Base-by-base conservation (phyloP, 2,888 invertebrate species). In the Cremastinae sp. region DNA sequence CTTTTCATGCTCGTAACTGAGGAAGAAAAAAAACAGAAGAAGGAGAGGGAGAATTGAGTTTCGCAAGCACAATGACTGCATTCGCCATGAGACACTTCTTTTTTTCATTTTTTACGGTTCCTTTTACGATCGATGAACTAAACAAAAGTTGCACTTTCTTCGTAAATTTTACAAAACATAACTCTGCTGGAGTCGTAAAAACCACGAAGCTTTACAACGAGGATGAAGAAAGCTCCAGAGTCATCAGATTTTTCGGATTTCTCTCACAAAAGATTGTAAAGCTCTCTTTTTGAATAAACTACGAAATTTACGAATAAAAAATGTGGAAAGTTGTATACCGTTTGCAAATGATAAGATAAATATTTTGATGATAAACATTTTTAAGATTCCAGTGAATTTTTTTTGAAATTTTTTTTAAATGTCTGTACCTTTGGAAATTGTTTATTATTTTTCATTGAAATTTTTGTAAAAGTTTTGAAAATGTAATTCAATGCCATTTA, bases 1-100 rank as follows among this genome's bases (percentile, higher is more conserved):
- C 53, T 20, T 76, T 72, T 58, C 75, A 35, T 5, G 22, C 20
- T 8, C 49, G 22, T 1, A 49, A 47, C n/a, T 12, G n/a, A n/a
- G 39, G 14, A 56, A 37, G 56, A 16, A 61, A 49, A 39, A 53
- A 58, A 64, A 72, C 14, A 45, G 14, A 39, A 28, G 28, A 22
- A 45, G 14, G 49, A 28, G 28, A 2, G 28, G 5, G 28, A 28
- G 5, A 28, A 28, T 28, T 5, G 28, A 28, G 28, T 28, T 37
- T 53, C 47, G 56, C 53, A 56, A 39, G 12, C 5, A 41, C 45
- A 58, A 72, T 64, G 35, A 59, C 59, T 41, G 39, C 62, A 66
- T 75, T 68, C 10, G n/a, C 8, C 20, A 16, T 12, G 16, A 14
- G 14, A 22, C n/a, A 8, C 28, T 56, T 37, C 2, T 56, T 35